Evolutionary conservation across 1,140 invertebrate genomes (phyloP).

Genomic region (Eriocheir sinensis): DNA sequence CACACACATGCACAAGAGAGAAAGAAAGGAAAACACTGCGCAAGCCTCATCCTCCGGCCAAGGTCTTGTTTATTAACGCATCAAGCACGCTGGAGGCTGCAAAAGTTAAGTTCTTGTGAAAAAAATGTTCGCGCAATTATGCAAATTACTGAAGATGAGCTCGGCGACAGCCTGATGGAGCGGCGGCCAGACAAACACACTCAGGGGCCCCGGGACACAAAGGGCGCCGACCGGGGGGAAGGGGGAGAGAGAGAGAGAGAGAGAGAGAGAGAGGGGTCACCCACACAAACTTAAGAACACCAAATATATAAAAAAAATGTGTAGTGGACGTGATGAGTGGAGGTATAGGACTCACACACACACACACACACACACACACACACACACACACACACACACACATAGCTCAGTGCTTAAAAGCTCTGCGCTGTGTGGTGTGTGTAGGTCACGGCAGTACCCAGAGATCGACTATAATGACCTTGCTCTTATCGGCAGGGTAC

Average conservation of each 20-base stretch:
- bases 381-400: background rate
- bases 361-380: background rate
- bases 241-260: background rate
- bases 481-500: too few species aligned
- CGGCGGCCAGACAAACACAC: background rate
- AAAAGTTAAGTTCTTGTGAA: background rate
- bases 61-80: slow-evolving; percentile 4
- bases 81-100: background rate
- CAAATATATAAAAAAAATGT: too few species aligned
- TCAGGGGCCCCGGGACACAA: background rate
- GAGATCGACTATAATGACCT: too few species aligned
- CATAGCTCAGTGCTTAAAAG: too few species aligned
- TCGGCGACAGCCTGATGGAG: background rate
- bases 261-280: background rate
- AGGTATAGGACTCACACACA: background rate
- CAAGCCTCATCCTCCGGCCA: background rate
- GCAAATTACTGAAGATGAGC: slow-evolving; percentile 5
- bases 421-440: too few species aligned
- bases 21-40: slow-evolving; percentile 6
- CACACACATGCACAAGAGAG: too few species aligned
- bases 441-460: too few species aligned
- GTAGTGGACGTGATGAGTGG: too few species aligned
- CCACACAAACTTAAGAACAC: background rate
- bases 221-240: too few species aligned
- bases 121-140: slow-evolving; percentile 16